Conservation (phyloP, 1,140 invertebrate species). For the Hetaerina americana region DNA sequence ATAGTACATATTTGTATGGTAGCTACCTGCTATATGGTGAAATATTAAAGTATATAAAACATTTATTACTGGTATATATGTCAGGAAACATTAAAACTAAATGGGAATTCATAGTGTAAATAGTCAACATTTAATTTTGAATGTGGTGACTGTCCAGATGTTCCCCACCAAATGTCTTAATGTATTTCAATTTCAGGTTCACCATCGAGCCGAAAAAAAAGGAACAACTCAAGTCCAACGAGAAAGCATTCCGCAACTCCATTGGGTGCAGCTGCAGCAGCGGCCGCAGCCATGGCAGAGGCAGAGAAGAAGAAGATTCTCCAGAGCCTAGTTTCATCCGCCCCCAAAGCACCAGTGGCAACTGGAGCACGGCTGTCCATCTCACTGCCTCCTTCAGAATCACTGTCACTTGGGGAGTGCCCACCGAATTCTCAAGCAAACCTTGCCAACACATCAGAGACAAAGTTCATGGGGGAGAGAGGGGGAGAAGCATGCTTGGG, state of each 20-base stretch:
- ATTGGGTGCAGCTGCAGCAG: neutral
- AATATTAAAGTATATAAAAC: too few relatives aligned
- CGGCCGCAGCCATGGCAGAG: conserved; percentile 20
- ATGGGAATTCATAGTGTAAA: too few relatives aligned
- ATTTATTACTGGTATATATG: too few relatives aligned
- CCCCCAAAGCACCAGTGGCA: conserved; percentile 21
- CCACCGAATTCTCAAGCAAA: neutral
- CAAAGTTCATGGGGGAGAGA: neutral
- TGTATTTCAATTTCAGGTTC: conserved; percentile 46
- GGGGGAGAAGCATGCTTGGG: neutral
- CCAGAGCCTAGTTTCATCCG: conserved; percentile 48
- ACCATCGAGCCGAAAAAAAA: conserved; percentile 53
- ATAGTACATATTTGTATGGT: too few relatives aligned
- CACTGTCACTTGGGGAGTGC: neutral
- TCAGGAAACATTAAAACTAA: too few relatives aligned
- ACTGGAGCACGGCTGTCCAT: conserved; percentile 22
- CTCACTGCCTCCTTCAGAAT: neutral
- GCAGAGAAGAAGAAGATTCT: conserved; percentile 57
- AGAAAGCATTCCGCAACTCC: conserved; percentile 30
- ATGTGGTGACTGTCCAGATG: too few relatives aligned
- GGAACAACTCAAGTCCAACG: conserved; percentile 55
- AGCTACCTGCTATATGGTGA: too few relatives aligned
- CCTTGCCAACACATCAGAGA: neutral
- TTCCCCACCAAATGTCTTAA: too few relatives aligned
- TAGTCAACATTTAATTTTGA: too few relatives aligned